These are phyloP conservation scores for Dipodomys ordii DNA, from an alignment of 2,113 vertebrate species.

Conservation along the genomic window DNA sequence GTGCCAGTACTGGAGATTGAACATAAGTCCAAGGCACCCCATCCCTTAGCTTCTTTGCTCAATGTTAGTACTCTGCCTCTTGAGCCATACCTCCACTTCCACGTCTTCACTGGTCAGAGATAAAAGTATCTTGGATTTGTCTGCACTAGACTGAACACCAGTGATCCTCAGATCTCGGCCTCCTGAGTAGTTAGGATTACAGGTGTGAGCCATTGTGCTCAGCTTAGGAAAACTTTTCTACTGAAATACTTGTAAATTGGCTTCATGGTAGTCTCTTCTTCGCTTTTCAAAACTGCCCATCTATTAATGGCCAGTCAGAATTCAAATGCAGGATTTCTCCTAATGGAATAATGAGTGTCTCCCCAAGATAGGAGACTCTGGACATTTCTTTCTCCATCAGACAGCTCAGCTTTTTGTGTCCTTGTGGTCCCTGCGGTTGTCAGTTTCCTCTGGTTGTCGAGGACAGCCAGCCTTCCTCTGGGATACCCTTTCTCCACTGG, in stretches of 20 bases:
- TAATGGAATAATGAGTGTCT: background rate
- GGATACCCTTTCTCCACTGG: background rate
- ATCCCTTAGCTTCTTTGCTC: no score
- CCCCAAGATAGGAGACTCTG: background rate
- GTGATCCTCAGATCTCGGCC: no score
- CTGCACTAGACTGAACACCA: no score
- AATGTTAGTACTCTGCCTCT: no score
- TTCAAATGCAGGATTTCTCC: background rate
- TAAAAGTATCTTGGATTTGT: no score
- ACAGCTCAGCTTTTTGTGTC: background rate
- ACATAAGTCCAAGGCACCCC: no score
- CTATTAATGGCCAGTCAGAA: background rate
- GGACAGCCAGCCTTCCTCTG: background rate
- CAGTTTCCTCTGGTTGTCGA: background rate
- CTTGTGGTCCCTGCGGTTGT: background rate
- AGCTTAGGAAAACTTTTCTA: background rate
- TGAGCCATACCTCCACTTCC: no score
- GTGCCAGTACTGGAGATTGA: no score
- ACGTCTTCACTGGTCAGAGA: no score
- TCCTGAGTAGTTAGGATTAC: no score
- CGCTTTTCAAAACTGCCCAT: slow-evolving; percentile 5
- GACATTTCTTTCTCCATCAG: background rate
- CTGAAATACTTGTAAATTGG: background rate
- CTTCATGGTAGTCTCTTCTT: background rate
- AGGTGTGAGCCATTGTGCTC: no score